Base-by-base conservation (phyloP, 2,888 invertebrate genomes). In the Miltochrista miniata region DNA sequence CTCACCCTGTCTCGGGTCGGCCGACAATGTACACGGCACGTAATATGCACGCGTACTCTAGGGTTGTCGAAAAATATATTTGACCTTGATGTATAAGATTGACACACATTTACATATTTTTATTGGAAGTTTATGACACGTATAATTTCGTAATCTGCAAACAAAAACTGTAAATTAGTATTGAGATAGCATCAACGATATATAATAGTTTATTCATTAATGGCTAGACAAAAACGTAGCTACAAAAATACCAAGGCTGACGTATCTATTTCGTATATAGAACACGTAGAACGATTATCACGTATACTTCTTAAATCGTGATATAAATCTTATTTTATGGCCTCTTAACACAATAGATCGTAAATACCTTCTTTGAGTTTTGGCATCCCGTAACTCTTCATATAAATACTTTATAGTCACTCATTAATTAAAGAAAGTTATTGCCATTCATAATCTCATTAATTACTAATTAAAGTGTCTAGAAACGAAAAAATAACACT, bases 1-100 rank as follows among this genome's bases (percentile, higher is more conserved):
- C 43, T 57, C 55, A 61, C 33, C 36, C 18, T 54, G 48, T 55
- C 51, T 63, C 60, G 45, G 48, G 50, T 37, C 42, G 42, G 53
- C 56, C 50, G 45, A 44, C 13, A 54, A 56, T 59, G 51, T 56
- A n/a, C n/a, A 46, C 36, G 30, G 10, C 30, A 24, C 18, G 14
- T 39, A 13, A 40, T 37, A 14, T 34, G 18, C 52, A 48, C 52
- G 43, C 46, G 47, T 47, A 41, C 13, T 11, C 0, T 30, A 64
- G 66, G 66, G 66, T 44, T 67, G 59, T n/a, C 52, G 0, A 30
- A 51, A 35, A 14, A 5, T 4, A 2, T 4, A 24, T 5, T 24
- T 24, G 5, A 24, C 18, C 18, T 24, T 24, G 18, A 24, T 24
- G 5, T 4, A 4, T 24, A 24, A 24, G 5, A 24, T 24, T 24